Base-by-base conservation (phyloP, 1,140 invertebrate genomes). In the Drosophila murphyi region DNA sequence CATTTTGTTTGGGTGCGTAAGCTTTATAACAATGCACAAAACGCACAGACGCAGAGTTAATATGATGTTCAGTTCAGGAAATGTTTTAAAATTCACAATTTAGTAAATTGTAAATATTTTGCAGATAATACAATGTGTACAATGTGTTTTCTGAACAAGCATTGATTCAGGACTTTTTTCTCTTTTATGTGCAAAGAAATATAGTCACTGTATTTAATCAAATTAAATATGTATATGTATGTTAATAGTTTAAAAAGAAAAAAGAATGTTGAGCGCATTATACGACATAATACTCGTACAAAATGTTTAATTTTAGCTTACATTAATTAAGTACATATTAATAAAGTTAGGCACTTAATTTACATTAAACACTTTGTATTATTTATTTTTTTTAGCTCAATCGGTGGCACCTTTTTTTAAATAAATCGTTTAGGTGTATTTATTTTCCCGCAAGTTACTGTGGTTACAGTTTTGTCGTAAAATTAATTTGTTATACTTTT, bases 141-240 rank as follows among this genome's bases (percentile, higher is more conserved):
- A 3, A n/a, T n/a, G n/a, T n/a, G 20, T 51, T 57, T 63, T 59
- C 65, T 71, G 57, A 63, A 64, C 41, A 74, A 51, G 54, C 61
- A 80, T 85, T 69, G 64, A 81, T 85, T 79, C 62, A 71, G 55
- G 78, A 89, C 80, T 88, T 72, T 88, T 67, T 82, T 83, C 69
- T 71, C 60, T 75, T 81, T 72, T 80, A 80, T 88, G 74, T 89
- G 85, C 85, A 88, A 88, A 78, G 68, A 80, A 89, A 80, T 73
- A 89, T 88, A 88, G 85, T 88, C 85, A 88, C 85, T 88, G 80
- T 88, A 88, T 88, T 88, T 85, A 88, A 89, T 85, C 76, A 88
- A 88, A 88, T 88, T 87, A 80, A 88, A 89, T 82, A 87, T 85
- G 31, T 79, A 78, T 70, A 72, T 82, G 65, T 59, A 81, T 59